Evolutionary conservation across 2,888 invertebrate genomes (phyloP).

Genomic region (Dolomedes plantarius): DNA sequence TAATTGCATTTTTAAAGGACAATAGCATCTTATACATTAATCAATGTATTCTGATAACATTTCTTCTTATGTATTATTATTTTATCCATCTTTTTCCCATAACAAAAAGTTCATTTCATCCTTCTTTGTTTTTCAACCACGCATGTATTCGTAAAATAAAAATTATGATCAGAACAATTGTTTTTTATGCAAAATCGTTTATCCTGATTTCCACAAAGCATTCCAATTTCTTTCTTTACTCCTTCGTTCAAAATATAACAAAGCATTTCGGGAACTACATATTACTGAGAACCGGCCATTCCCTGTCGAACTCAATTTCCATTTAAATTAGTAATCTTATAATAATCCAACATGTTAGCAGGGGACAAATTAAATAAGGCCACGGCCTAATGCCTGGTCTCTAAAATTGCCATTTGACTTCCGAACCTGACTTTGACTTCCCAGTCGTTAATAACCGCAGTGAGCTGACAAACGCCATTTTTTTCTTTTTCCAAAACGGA

Average conservation of each 20-base stretch:
- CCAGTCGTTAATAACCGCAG: slow-evolving; percentile 38
- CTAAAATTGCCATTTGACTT: slow-evolving; percentile 54
- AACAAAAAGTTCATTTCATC: no score
- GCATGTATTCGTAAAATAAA: no score
- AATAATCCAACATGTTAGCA: slow-evolving; percentile 26
- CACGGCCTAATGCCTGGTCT: neutral
- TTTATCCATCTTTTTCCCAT: no score
- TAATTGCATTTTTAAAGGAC: no score
- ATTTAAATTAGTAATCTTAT: slow-evolving; percentile 32
- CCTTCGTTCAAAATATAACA: neutral
- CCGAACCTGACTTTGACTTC: slow-evolving; percentile 51
- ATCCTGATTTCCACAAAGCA: no score
- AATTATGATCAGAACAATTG: no score
- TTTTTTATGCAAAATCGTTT: no score
- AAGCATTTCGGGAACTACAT: neutral
- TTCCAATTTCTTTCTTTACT: no score
- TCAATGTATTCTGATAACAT: no score
- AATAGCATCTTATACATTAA: no score
- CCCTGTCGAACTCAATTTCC: slow-evolving; percentile 38
- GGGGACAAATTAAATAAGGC: slow-evolving; percentile 61
- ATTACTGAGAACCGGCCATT: neutral
- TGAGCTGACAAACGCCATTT: neutral
- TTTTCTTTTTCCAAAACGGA: neutral
- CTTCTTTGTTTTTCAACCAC: no score
- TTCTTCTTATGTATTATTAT: no score